Evolutionary conservation across 2,888 invertebrate species (phyloP).

Genomic region (Stenodema calcarata): DNA sequence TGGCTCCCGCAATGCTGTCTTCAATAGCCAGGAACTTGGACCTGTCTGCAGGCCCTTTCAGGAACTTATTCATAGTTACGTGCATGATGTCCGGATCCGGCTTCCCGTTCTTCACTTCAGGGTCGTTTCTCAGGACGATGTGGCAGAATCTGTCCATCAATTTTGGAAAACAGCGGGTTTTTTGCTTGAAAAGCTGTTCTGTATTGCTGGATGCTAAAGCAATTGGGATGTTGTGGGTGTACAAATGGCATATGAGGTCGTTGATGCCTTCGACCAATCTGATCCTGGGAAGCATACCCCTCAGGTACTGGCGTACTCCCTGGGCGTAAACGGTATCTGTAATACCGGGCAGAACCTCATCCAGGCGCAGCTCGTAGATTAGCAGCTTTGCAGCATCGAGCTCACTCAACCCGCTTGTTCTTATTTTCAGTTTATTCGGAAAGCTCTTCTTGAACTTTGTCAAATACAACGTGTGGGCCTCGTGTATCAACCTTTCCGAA

Average conservation of each 20-base stretch:
- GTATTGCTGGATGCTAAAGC: constrained; percentile 46
- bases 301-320: constrained; percentile 48
- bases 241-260: constrained; percentile 50
- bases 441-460: constrained; percentile 48
- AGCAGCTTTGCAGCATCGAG: constrained; percentile 41
- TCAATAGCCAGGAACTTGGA: constrained; percentile 22
- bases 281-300: constrained; percentile 4
- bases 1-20: constrained; percentile 39
- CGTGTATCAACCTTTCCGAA: constrained; percentile 15
- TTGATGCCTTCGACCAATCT: neutral
- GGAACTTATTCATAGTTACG: constrained; percentile 19
- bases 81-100: constrained; percentile 47
- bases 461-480: constrained; percentile 47
- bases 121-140: constrained; percentile 39
- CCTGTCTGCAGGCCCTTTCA: neutral
- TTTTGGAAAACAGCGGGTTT: constrained; percentile 19
- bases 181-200: constrained; percentile 38
- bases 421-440: constrained; percentile 14
- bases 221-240: constrained; percentile 40
- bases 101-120: constrained; percentile 37
- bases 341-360: constrained; percentile 35
- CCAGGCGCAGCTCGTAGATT: neutral
- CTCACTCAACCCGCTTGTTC: constrained; percentile 38
- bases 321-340: constrained; percentile 40
- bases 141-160: constrained; percentile 49